phyloP scores from a whole-genome alignment of 2,888 invertebrate genomes.

The Drosophila pseudotalamancana region DNA sequence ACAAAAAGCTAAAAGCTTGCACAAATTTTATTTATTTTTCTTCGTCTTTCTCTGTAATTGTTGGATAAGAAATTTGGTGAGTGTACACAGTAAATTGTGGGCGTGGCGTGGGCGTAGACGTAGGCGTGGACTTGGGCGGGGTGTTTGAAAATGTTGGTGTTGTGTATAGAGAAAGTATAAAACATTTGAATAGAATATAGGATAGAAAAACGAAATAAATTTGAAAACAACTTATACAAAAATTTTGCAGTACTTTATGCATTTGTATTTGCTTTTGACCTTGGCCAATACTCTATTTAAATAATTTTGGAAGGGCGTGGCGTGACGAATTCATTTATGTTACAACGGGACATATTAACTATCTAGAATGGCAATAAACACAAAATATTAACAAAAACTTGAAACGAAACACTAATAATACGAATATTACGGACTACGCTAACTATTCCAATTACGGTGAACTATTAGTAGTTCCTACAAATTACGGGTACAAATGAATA shows the following conservation, averaged over 20 bases:
- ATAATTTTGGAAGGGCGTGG: slow-evolving; percentile 3
- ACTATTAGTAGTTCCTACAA: slow-evolving; percentile 59
- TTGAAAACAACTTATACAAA: slow-evolving; percentile 13
- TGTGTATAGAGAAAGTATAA: slow-evolving; percentile 28
- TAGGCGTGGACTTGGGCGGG: slow-evolving; percentile 5
- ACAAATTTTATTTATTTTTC: slow-evolving; percentile 52
- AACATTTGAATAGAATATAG: slow-evolving; percentile 12
- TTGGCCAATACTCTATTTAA: slow-evolving; percentile 8
- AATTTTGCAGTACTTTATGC: slow-evolving; percentile 68
- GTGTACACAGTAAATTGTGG: slow-evolving; percentile 49
- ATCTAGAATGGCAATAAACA: slow-evolving; percentile 31
- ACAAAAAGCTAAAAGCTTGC: slow-evolving; percentile 52
- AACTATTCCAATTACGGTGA: slow-evolving; percentile 47
- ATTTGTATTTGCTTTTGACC: slow-evolving; percentile 52
- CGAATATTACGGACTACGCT: slow-evolving; percentile 13
- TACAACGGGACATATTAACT: slow-evolving; percentile 42
- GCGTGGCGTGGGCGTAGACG: slow-evolving; percentile 13
- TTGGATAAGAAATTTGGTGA: slow-evolving; percentile 52
- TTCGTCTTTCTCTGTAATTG: slow-evolving; percentile 76
- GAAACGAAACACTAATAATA: slow-evolving; percentile 41
- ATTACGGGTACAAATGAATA: slow-evolving; percentile 46
- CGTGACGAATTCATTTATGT: slow-evolving; percentile 25
- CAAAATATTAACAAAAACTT: slow-evolving; percentile 22
- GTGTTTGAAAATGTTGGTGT: slow-evolving; percentile 7
- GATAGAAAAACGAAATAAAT: slow-evolving; percentile 8